These are phyloP conservation scores for Tetragnatha montana DNA, from an alignment of 2,888 invertebrate species.

Conservation along the genomic window DNA sequence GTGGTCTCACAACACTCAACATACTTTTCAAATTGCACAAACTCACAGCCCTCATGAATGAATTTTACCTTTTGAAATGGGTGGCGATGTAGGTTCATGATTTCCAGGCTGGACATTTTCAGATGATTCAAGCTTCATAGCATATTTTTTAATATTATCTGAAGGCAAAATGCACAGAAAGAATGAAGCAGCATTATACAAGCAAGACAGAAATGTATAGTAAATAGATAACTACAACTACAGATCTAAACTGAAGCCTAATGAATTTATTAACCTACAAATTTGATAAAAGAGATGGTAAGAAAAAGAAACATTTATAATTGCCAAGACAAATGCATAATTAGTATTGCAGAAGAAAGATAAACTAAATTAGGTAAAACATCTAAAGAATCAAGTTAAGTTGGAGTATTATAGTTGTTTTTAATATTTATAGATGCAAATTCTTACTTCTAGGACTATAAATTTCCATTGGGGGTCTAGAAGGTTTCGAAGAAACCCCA, in stretches of 20 bases:
- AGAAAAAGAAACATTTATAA: neutral
- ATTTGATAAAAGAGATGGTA: neutral
- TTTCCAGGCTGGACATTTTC: slow-evolving; percentile 22
- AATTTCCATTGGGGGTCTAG: slow-evolving; percentile 90
- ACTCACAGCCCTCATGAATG: too few relatives aligned
- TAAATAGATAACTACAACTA: neutral
- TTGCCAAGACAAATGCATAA: slow-evolving; percentile 79
- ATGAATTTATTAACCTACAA: neutral
- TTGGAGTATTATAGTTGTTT: neutral
- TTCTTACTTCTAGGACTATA: slow-evolving; percentile 90
- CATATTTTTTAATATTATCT: slow-evolving; percentile 46
- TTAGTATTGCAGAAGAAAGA: slow-evolving; percentile 75
- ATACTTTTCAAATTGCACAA: too few relatives aligned
- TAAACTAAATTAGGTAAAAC: too few relatives aligned
- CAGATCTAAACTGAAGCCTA: neutral
- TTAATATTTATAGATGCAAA: neutral
- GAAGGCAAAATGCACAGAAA: slow-evolving; percentile 13
- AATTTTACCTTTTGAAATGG: slow-evolving; percentile 32
- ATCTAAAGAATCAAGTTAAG: too few relatives aligned
- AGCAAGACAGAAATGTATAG: neutral
- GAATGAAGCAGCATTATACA: slow-evolving; percentile 2
- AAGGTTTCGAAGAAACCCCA: slow-evolving; percentile 77
- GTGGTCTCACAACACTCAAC: too few relatives aligned
- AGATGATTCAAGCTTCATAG: slow-evolving; percentile 22
- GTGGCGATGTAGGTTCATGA: neutral